Base-by-base conservation (phyloP, 2,888 invertebrate species). In the Keiferia lycopersicella region DNA sequence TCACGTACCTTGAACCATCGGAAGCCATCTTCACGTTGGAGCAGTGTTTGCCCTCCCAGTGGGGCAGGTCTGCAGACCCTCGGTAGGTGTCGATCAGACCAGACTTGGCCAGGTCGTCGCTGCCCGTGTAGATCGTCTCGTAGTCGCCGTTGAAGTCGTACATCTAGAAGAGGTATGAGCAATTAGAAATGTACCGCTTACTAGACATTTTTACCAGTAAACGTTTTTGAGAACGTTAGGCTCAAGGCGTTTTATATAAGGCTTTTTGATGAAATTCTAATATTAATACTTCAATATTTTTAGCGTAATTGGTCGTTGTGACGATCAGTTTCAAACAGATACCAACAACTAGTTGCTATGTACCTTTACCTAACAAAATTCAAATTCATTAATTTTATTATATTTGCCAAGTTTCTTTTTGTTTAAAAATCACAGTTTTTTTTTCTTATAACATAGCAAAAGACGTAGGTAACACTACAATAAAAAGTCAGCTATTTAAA, bases 111-210 rank as follows among this genome's bases (percentile, higher is more conserved):
- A 94, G 81, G 74, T 96, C 93, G 0, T 86, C 83, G 61, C 92
- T 92, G 0, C 97, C 97, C 0, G 96, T 96, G 82, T 93, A 95
- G 10, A 96, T 93, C 0, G 96, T 97, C 75, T 96, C 96, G 74
- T 87, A 96, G 73, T 97, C 97, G 0, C 95, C 95, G 0, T 93
- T 89, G 75, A 97, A 97, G 71, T 97, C 95, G 82, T 97, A 97
- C 97, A 97, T 97, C 96, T 96, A 85, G 0, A 83, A 18, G 8
- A 60, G 20, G 20, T 20, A 59, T 0, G 22, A 0, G 0, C 11
- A 12, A 20, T 18, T 51, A 51, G 51, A 51, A 22, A 51, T 6
- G 22, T 22, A 22, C 1, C n/a, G n/a, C n/a, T n/a, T n/a, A n/a
- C n/a, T n/a, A n/a, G n/a, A n/a, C n/a, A n/a, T n/a, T n/a, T n/a